Evolutionary conservation across 2,888 invertebrate species (phyloP).

Genomic region (Empis livida): DNA sequence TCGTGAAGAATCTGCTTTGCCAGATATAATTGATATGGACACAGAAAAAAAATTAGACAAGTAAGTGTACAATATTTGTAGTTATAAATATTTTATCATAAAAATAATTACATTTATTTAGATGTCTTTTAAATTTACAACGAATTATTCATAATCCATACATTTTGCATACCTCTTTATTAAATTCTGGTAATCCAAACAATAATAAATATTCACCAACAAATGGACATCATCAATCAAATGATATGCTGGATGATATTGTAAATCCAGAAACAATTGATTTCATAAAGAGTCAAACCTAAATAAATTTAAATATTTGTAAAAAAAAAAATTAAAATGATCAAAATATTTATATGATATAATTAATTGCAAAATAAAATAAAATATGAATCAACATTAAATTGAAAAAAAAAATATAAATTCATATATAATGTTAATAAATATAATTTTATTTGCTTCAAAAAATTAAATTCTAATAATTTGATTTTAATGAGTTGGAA

Average conservation of each 20-base stretch:
- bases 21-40: constrained; percentile 25
- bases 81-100: no score
- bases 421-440: no score
- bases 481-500: no score
- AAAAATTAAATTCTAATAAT: no score
- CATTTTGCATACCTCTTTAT: constrained; percentile 17
- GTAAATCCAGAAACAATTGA: not conserved
- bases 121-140: constrained; percentile 28
- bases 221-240: constrained; percentile 25
- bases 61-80: constrained; percentile 15
- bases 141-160: constrained; percentile 23
- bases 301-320: no score
- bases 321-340: no score
- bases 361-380: no score
- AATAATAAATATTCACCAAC: constrained; percentile 13
- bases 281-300: not conserved
- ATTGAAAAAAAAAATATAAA: no score
- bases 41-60: constrained; percentile 27
- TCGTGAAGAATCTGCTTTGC: constrained; percentile 17
- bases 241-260: constrained; percentile 24
- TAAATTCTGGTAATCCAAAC: constrained; percentile 11
- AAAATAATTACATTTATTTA: constrained; percentile 8
- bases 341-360: no score
- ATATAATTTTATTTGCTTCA: no score
- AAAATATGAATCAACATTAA: no score